Evolutionary conservation across 1,140 invertebrate genomes (phyloP).

Genomic region (Battus philenor): DNA sequence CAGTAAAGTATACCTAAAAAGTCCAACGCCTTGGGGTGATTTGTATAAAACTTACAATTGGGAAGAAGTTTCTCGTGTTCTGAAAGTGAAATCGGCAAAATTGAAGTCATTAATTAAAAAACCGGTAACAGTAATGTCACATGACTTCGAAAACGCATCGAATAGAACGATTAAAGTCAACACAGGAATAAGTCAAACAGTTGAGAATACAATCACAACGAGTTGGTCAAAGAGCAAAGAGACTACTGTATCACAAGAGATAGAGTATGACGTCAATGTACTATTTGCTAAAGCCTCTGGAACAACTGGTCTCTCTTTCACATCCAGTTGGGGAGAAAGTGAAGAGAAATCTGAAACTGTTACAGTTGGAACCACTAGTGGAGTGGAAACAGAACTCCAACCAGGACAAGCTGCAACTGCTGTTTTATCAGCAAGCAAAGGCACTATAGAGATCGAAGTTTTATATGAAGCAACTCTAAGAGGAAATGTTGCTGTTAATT

Average conservation of each 20-base stretch:
- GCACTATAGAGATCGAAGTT: slow-evolving; percentile 45
- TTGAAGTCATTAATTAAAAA: background rate
- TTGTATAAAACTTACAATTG: slow-evolving; percentile 48
- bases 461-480: slow-evolving; percentile 32
- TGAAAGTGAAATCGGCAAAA: slow-evolving; percentile 32
- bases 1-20: slow-evolving; percentile 33
- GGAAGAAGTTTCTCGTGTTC: slow-evolving; percentile 39
- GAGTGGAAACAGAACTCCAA: slow-evolving; percentile 44
- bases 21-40: slow-evolving; percentile 52
- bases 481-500: slow-evolving; percentile 51
- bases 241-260: slow-evolving; percentile 22
- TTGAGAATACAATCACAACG: slow-evolving; percentile 49
- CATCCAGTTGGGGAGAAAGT: slow-evolving; percentile 35
- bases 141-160: slow-evolving; percentile 51
- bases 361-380: slow-evolving; percentile 41
- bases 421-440: slow-evolving; percentile 40
- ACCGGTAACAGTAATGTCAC: slow-evolving; percentile 33
- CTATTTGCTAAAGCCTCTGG: slow-evolving; percentile 21
- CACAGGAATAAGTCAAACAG: slow-evolving; percentile 47
- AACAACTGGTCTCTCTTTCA: slow-evolving; percentile 22
- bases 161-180: slow-evolving; percentile 48
- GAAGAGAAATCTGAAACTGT: slow-evolving; percentile 47
- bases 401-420: slow-evolving; percentile 47
- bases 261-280: slow-evolving; percentile 44
- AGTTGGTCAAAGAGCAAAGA: slow-evolving; percentile 40